Conservation (phyloP, 2,888 invertebrate genomes). For the Pachycephus smyrnensis region DNA sequence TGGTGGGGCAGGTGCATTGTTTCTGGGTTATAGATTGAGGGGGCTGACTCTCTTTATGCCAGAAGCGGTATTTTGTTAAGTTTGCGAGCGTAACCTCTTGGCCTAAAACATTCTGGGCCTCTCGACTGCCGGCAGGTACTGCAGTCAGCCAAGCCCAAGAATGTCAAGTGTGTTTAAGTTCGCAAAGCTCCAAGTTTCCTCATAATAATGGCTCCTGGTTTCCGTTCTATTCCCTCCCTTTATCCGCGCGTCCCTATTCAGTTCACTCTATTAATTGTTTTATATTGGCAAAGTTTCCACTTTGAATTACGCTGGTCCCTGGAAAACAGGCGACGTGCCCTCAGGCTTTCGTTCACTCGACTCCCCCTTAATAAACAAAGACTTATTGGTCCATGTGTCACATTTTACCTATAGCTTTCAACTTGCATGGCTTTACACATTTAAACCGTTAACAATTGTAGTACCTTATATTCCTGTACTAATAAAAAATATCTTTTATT, state of each 20-base stretch:
- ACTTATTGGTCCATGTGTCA: background rate
- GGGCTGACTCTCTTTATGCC: background rate
- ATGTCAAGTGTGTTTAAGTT: constrained; percentile 34
- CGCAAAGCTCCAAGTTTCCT: constrained; percentile 29
- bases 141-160: constrained; percentile 16
- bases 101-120: constrained; percentile 6
- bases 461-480: background rate
- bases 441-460: background rate
- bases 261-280: constrained; percentile 40
- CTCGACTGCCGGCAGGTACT: background rate
- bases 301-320: constrained; percentile 24
- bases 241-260: constrained; percentile 23
- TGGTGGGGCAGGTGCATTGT: background rate
- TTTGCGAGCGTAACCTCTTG: background rate
- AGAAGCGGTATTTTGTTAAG: constrained; percentile 12
- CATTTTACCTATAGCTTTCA: background rate
- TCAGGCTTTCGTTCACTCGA: background rate
- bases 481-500: background rate
- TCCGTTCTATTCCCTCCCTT: constrained; percentile 15
- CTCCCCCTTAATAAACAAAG: background rate
- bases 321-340: background rate
- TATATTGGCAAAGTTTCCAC: constrained; percentile 45
- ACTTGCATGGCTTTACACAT: background rate
- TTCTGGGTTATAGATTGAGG: background rate
- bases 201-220: constrained; percentile 28